Percentiles rank a stretch among this genome's conserved stretches.
phyloP scores from a whole-genome alignment of 1,140 invertebrate genomes.

The Hycleus phaleratus region DNA sequence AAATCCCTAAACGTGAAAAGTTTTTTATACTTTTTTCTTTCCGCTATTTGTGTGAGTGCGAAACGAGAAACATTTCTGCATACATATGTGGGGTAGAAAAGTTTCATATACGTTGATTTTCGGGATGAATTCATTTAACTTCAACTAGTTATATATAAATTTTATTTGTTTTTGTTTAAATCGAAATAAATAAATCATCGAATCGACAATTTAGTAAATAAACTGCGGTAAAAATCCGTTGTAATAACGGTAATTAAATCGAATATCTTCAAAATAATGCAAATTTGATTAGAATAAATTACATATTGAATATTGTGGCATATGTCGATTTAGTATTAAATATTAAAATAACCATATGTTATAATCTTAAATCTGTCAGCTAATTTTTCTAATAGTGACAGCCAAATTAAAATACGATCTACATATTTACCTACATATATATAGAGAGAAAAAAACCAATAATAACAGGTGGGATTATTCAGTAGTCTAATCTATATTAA shows the following conservation, averaged over 20 bases:
- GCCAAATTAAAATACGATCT: constrained; percentile 10
- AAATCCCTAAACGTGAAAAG: constrained; percentile 15
- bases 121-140: not conserved
- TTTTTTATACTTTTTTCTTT: constrained; percentile 17
- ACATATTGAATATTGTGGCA: constrained; percentile 9
- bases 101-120: constrained; percentile 23
- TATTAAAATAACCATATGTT: constrained; percentile 10
- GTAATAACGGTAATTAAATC: constrained; percentile 2
- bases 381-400: constrained; percentile 1
- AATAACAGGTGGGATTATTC: constrained; percentile 10
- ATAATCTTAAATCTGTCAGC: constrained; percentile 11
- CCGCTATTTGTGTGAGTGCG: not conserved
- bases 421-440: not conserved
- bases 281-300: constrained; percentile 12
- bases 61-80: no score
- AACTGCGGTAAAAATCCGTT: no score
- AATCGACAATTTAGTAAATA: no score
- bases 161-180: no score
- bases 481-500: constrained; percentile 14
- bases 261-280: constrained; percentile 1
- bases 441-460: not conserved
- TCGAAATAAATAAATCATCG: no score
- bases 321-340: constrained; percentile 12
- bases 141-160: no score
- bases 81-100: not conserved